Conservation (phyloP, 92 coral and sea anemone species). For the Nematostella vectensis region DNA sequence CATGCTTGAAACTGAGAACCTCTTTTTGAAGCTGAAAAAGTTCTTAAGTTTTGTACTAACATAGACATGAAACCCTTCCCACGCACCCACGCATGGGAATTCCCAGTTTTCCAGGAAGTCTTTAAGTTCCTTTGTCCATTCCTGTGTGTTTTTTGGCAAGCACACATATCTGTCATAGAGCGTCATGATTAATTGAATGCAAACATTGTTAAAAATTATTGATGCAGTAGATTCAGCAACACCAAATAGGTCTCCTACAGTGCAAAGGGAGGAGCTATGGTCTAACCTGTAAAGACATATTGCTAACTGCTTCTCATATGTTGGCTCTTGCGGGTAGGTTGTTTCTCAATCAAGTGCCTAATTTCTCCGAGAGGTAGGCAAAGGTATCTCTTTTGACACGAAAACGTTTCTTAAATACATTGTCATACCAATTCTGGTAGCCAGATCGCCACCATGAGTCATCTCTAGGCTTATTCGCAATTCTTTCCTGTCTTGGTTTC, state of each 20-base stretch:
- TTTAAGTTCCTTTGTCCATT: conserved; percentile 51
- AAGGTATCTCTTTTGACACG: background rate
- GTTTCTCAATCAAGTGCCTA: background rate
- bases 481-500: background rate
- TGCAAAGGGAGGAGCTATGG: conserved; percentile 29
- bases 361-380: background rate
- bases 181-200: conserved; percentile 24
- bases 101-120: conserved; percentile 59
- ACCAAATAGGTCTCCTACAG: conserved; percentile 43
- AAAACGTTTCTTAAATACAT: too few species aligned
- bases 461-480: background rate
- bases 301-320: background rate
- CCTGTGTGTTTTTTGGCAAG: conserved; percentile 34
- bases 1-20: conserved; percentile 52
- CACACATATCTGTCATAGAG: conserved; percentile 40
- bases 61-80: conserved; percentile 66
- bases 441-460: background rate
- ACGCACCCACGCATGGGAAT: conserved; percentile 63
- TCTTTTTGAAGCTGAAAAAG: conserved; percentile 51
- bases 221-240: conserved; percentile 40
- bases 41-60: conserved; percentile 48
- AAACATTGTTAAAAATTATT: conserved; percentile 28
- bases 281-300: conserved; percentile 18
- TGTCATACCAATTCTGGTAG: background rate
- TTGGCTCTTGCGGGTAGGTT: background rate